Evolutionary conservation across 2,888 invertebrate species (phyloP), one percentile per base, ranked within the genome.

Genomic region (Caenorhabditis doughertyi): DNA sequence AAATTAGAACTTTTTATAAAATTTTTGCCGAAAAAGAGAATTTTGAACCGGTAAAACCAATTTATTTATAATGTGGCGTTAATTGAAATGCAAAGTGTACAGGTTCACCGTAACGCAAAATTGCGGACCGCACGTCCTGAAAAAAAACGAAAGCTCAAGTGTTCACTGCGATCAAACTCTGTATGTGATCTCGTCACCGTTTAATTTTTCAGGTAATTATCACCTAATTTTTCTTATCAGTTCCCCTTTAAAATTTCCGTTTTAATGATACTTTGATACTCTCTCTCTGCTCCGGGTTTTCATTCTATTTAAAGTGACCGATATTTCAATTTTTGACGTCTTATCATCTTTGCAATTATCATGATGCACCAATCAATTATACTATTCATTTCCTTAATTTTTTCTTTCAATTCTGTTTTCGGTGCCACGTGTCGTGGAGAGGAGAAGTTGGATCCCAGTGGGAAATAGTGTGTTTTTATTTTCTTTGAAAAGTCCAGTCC

Each of bases 361-460:
- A 42, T 13, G 4, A 47, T 47, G 44, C n/a, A 47, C 13, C 7
- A 18, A 21, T 35, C 39, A 39, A 32, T 58, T 2, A 18, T 65
- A 51, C 35, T 51, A 8, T 51, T 25, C 13, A 3, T 51, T 47
- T 72, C 51, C 51, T 51, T 72, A 18, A 1, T 21, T 58, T 49
- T 71, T 16, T 9, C 23, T n/a, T 39, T 27, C 4, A 42, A 35
- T 32, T 9, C 49, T 58, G 23, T 71, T 27, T 62, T 42, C 9
- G 51, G 35, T 11, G 72, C 72, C 11, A 58, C 58, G 35, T 74
- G 74, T 65, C 65, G 21, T 11, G 74, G 74, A n/a, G 65, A 65
- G 11, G 74, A 65, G 8, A 21, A 47, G 2, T 35, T 74, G 65
- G 74, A 65, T 74, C 74, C 74, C 11, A 65, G 65, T 58, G 74